A percentile compares a stretch with the other conserved stretches of the same genome.
phyloP scores from a whole-genome alignment of 2,797 vertebrate genomes.

The Neomorphus geoffroyi region DNA sequence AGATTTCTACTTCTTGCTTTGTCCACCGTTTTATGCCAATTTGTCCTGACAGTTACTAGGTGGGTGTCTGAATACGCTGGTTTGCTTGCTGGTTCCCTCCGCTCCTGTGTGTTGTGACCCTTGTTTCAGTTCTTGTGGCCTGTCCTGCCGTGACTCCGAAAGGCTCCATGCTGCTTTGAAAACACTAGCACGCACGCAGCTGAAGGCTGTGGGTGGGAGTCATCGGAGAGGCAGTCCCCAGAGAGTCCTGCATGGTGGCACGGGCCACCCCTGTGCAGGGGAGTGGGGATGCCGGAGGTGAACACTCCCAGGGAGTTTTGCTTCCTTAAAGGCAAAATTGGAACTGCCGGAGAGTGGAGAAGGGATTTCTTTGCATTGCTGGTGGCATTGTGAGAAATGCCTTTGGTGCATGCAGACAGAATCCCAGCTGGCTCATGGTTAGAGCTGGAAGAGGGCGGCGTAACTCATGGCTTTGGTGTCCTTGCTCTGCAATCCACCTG shows the following conservation, averaged over 20 bases:
- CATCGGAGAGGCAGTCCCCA: background rate
- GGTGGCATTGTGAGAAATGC: background rate
- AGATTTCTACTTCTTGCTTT: background rate
- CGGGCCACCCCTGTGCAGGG: background rate
- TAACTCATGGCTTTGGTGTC: background rate
- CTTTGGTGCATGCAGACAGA: background rate
- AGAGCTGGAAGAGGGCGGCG: background rate
- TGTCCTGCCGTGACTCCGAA: background rate
- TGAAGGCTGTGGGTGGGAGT: background rate
- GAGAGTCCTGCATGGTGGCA: background rate
- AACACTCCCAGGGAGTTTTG: background rate
- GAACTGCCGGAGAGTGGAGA: background rate
- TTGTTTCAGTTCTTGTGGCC: background rate
- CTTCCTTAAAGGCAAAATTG: background rate
- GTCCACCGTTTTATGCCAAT: background rate
- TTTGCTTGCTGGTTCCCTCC: background rate
- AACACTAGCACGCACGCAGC: background rate
- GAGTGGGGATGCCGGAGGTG: background rate
- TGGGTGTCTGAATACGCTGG: background rate
- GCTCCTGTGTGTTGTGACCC: background rate
- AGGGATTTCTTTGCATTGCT: background rate
- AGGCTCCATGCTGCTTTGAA: background rate
- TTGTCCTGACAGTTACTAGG: background rate
- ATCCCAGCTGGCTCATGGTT: background rate
- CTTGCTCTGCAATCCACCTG: background rate